Conservation (phyloP, 23 tunicate species). For the Trididemnum miniatum region DNA sequence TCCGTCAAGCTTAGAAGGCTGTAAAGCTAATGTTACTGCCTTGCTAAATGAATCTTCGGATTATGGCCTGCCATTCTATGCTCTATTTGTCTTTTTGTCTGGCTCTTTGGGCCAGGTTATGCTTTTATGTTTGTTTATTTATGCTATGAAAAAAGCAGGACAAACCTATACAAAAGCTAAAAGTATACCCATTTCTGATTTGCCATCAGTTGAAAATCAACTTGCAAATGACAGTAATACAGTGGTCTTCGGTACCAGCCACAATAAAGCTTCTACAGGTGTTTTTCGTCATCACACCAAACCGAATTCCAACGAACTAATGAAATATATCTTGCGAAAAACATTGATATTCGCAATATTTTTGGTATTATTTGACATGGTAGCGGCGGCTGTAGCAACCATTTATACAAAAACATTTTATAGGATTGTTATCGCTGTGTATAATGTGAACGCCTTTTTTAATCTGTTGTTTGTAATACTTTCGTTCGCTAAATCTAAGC, state of each 20-base stretch:
- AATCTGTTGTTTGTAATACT: background rate
- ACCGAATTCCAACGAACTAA: background rate
- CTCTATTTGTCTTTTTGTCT: background rate
- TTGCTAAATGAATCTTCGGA: background rate
- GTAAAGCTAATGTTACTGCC: background rate
- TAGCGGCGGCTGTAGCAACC: background rate
- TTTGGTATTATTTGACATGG: background rate
- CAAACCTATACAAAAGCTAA: no score
- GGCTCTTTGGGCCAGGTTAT: background rate
- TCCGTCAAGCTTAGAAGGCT: background rate
- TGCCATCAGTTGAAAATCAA: background rate
- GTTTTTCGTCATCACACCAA: no score
- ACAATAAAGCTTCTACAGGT: no score
- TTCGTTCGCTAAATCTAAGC: background rate
- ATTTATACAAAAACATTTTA: no score
- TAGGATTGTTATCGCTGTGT: background rate
- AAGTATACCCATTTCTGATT: background rate
- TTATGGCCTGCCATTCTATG: no score
- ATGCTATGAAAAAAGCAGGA: background rate
- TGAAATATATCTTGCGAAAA: background rate
- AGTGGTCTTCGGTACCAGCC: background rate
- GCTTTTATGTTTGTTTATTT: background rate
- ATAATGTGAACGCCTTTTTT: background rate
- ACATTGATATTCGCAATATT: background rate
- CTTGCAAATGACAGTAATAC: background rate